A percentile compares a stretch with the other conserved stretches of the same genome.
Conservation (phyloP, 2,113 vertebrate species). For the human region GRCh38 chr15:82129501-82130000, state of each 20-base stretch:
- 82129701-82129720: neutral
- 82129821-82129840: neutral
- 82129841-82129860: neutral
- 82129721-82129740: neutral
- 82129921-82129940: neutral
- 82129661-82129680: neutral
- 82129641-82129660: neutral
- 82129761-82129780: neutral
- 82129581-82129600: neutral
- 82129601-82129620: neutral
- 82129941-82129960: neutral
- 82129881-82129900: neutral
- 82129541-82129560: neutral
- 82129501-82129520: slow-evolving; percentile 12
- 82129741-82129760: neutral
- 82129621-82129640: neutral
- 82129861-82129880: neutral
- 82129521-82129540: neutral
- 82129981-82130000: accelerated
- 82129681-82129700: neutral
- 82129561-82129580: neutral
- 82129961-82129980: accelerated
- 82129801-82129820: accelerated
- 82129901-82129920: neutral
- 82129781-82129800: accelerated